Conservation (phyloP, 2,888 invertebrate genomes). For the Thalpophila matura region DNA sequence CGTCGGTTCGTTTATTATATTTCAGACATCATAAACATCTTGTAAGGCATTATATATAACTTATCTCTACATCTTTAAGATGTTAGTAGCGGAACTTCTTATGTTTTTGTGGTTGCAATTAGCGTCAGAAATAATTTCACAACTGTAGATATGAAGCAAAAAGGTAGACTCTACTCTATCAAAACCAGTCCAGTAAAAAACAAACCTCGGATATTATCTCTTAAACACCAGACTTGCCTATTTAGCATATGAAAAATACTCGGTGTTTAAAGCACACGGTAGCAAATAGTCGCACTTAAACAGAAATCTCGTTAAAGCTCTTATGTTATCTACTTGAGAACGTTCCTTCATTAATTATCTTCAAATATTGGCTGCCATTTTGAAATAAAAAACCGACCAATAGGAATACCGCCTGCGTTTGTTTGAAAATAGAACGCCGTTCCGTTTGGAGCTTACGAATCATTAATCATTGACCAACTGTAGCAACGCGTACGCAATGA, state of each 20-base stretch:
- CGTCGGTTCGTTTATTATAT: too few relatives aligned
- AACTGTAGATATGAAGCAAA: constrained; percentile 25
- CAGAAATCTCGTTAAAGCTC: constrained; percentile 71
- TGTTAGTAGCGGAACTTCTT: too few relatives aligned
- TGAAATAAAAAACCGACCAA: constrained; percentile 83
- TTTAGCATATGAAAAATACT: constrained; percentile 83
- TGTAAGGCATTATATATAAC: not conserved
- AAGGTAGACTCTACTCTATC: constrained; percentile 16
- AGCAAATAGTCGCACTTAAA: constrained; percentile 81
- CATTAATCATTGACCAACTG: constrained; percentile 83
- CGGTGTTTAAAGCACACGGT: constrained; percentile 76
- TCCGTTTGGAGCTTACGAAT: constrained; percentile 79
- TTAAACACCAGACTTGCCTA: constrained; percentile 71
- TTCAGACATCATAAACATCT: not conserved
- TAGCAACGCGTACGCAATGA: constrained; percentile 67
- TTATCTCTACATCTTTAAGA: not conserved
- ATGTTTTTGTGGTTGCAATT: constrained; percentile 15
- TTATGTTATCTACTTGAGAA: constrained; percentile 80
- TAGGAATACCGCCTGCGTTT: constrained; percentile 73
- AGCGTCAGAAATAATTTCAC: constrained; percentile 30
- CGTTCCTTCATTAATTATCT: constrained; percentile 84
- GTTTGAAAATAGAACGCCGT: constrained; percentile 84
- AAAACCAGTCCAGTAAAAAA: constrained; percentile 48
- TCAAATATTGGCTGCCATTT: constrained; percentile 86
- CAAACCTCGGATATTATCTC: constrained; percentile 54